These are phyloP conservation scores for Pollicipes pollicipes DNA, from an alignment of 1,140 invertebrate species.

Conservation along the genomic window DNA sequence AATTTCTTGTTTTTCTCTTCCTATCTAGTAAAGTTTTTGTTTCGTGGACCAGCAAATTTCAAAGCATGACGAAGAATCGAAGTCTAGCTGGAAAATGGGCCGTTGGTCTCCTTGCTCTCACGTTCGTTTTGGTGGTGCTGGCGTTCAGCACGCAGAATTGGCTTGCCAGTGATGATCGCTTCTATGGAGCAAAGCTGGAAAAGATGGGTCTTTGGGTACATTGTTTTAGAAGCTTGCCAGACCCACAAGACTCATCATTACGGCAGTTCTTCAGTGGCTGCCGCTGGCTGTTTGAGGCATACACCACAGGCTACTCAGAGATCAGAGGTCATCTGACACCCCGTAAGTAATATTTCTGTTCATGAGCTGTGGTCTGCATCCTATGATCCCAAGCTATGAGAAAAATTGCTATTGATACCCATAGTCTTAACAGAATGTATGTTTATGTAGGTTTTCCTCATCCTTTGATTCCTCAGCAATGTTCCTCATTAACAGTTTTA, in stretches of 20 bases:
- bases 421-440: background rate
- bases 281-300: constrained; percentile 2
- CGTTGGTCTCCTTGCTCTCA: background rate
- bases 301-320: background rate
- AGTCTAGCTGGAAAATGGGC: background rate
- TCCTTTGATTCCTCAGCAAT: no score
- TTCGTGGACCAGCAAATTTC: no score
- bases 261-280: background rate
- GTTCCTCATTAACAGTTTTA: no score
- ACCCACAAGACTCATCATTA: background rate
- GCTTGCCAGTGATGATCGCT: background rate
- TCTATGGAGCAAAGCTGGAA: background rate
- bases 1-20: no score
- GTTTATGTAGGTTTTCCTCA: background rate
- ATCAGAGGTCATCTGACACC: background rate
- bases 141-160: background rate
- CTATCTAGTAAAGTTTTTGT: no score
- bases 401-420: no score
- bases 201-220: background rate
- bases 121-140: background rate
- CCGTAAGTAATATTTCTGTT: background rate
- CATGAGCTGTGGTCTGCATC: background rate
- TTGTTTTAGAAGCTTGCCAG: background rate
- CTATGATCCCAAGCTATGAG: no score
- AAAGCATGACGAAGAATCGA: background rate